Base-by-base conservation (phyloP, 2,888 invertebrate genomes). In the Sturmia bella region DNA sequence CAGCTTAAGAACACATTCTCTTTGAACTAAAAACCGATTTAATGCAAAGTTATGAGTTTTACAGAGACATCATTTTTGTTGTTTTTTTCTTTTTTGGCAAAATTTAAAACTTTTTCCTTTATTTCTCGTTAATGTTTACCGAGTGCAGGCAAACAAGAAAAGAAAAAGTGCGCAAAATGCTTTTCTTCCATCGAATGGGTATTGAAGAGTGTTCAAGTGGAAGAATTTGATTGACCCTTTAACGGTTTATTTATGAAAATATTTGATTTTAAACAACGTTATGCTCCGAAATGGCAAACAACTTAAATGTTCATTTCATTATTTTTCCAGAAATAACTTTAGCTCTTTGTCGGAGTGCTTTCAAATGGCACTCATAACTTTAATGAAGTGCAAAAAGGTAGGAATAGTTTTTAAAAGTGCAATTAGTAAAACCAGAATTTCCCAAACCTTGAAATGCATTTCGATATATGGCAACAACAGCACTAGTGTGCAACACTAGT, bases 191-290 rank as follows among this genome's bases (percentile, higher is more conserved):
- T 56, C 17, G n/a, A 15, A 11, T 59, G 32, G 5, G 19, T 21
- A 78, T 78, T 75, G 70, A 75, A 74, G 74, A 78, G 82, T 77
- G 63, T 78, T 78, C 70, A 82, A 82, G 82, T 74, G 74, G 64
- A 78, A 78, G 9, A 70, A 70, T 64, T 59, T 59, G 17, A 78
- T 82, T 82, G 82, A 82, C 74, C 78, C 82, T 82, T 82, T 82
- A 75, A 70, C 57, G 78, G 54, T 50, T 64, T 78, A 75, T 75
- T 78, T 63, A 82, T 70, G 66, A 82, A 82, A 82, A 82, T 82
- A 82, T 82, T 82, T 78, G 73, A 78, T 82, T 69, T 59, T 48
- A 43, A 72, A 72, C 64, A 66, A 72, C 32, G 15, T 48, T 37
- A 43, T 13, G 17, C 12, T 27, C 68, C 54, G 59, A 81, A 82